Conservation (phyloP, 2,113 vertebrate genomes). For the Spilogale gracilis region DNA sequence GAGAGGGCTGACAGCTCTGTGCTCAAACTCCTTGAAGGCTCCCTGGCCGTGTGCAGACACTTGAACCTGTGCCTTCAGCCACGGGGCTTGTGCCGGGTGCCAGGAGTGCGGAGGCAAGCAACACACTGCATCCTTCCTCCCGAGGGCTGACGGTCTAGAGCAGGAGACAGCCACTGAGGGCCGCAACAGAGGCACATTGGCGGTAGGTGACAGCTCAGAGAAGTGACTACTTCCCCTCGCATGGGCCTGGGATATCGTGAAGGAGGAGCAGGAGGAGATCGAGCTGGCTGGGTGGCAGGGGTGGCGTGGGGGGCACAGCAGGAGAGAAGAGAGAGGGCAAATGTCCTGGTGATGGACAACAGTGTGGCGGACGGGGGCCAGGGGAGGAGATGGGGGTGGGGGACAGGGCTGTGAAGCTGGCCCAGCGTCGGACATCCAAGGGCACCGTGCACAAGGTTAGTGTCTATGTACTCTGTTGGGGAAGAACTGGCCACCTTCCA, state of each 20-base stretch:
- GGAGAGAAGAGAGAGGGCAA: neutral
- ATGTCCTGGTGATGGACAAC: neutral
- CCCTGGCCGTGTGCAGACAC: neutral
- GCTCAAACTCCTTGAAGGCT: neutral
- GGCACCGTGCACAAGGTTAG: neutral
- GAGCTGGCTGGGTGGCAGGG: neutral
- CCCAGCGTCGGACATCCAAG: fast-evolving
- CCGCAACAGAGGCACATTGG: fast-evolving
- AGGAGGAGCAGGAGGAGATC: neutral
- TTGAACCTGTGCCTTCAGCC: neutral
- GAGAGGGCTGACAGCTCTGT: neutral
- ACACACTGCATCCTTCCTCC: neutral
- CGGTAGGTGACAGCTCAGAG: neutral
- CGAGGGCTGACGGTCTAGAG: neutral
- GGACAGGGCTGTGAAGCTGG: neutral
- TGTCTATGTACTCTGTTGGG: neutral
- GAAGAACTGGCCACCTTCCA: neutral
- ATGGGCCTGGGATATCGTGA: neutral
- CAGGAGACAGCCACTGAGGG: neutral
- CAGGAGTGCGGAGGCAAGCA: neutral
- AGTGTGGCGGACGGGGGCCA: neutral
- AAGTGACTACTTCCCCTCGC: no score
- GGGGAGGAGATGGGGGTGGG: neutral
- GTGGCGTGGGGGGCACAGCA: no score
- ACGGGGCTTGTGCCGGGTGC: neutral